Conservation (phyloP, 2,113 vertebrate species). For the Chloebia gouldiae region DNA sequence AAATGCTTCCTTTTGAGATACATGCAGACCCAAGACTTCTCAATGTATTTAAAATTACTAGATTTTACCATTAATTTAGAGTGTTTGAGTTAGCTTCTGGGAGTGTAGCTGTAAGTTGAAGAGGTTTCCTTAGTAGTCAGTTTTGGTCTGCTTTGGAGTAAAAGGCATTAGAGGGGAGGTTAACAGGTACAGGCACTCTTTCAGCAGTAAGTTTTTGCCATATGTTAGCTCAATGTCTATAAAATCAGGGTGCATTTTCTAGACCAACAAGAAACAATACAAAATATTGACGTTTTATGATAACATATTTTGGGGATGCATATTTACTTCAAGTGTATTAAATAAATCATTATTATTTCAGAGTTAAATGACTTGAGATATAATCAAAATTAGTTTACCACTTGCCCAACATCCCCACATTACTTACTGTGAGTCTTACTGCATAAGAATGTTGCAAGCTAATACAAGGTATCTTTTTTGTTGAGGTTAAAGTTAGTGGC, state of each 20-base stretch:
- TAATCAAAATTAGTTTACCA: background rate
- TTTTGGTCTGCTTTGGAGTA: background rate
- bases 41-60: background rate
- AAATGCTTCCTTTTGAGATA: background rate
- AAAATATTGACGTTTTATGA: background rate
- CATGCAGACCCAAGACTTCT: background rate
- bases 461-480: background rate
- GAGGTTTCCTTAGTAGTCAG: background rate
- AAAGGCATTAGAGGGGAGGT: background rate
- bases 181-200: background rate
- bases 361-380: background rate
- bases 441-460: background rate
- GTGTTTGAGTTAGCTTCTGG: background rate
- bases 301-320: fast-evolving
- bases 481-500: background rate
- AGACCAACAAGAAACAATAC: background rate
- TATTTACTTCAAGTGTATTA: background rate
- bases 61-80: background rate
- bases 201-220: background rate
- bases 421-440: background rate
- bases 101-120: background rate
- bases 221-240: background rate
- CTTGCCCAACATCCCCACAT: background rate
- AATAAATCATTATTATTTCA: background rate
- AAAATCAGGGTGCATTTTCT: background rate